Percentiles rank a stretch among this genome's conserved stretches.
phyloP scores from a whole-genome alignment of 2,888 invertebrate species.

The Xestia rhomboidea region DNA sequence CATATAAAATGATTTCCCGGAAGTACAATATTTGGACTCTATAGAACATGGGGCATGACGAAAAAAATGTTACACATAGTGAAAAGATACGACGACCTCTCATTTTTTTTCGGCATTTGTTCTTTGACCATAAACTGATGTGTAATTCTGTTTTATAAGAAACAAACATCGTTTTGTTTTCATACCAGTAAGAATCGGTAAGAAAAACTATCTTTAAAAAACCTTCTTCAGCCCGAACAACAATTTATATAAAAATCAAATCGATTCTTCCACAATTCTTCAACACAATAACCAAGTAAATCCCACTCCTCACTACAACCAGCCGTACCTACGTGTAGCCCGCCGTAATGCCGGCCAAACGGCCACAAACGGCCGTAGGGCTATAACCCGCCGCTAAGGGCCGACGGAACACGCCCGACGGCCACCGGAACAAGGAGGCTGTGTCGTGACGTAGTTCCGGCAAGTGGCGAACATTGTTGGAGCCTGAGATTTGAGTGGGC shows the following conservation, averaged over 20 bases:
- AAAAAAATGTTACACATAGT: background rate
- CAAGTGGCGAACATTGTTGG: slow-evolving; percentile 23
- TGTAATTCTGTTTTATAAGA: background rate
- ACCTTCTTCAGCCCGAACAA: background rate
- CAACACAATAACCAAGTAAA: slow-evolving; percentile 26
- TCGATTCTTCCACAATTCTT: background rate
- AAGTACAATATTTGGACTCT: background rate
- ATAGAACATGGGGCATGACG: no score
- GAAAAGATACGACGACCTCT: background rate
- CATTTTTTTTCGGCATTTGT: background rate
- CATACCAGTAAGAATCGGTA: background rate
- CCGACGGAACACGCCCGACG: slow-evolving; percentile 65
- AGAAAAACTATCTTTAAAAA: background rate
- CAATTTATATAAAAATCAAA: background rate
- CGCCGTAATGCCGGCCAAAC: slow-evolving; percentile 47
- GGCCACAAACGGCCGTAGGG: slow-evolving; percentile 82
- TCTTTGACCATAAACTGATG: background rate
- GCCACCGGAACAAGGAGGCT: slow-evolving; percentile 48
- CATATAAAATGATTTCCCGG: background rate
- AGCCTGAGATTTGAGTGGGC: slow-evolving; percentile 23
- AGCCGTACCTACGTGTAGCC: slow-evolving; percentile 41
- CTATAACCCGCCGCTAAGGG: slow-evolving; percentile 56
- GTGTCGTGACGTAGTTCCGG: slow-evolving; percentile 38
- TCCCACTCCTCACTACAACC: slow-evolving; percentile 9
- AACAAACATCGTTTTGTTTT: background rate